Evolutionary conservation across 1,140 invertebrate species (phyloP), one percentile per base, ranked within the genome.

Genomic region (Zophobas atratus): DNA sequence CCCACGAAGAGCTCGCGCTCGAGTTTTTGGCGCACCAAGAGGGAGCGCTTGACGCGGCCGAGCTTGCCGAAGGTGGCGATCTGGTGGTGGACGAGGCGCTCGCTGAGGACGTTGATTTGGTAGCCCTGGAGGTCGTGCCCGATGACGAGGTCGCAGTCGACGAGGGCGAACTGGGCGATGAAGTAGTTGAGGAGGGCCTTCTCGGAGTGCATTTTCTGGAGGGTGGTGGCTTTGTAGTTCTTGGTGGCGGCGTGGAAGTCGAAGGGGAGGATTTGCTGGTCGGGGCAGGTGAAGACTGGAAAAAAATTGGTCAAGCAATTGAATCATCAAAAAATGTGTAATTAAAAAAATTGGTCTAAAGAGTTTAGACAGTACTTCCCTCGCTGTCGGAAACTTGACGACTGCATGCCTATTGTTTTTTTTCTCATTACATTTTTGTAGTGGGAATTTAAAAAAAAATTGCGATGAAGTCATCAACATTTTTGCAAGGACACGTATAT

Each of bases 101-200:
- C 93, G n/a, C 97, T 91, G 0, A 99, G 88, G 2, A 98, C 88
- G 83, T 97, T 95, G 71, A 98, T 90, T 84, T 98, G 96, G 87
- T 95, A 97, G 4, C 93, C 94, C 85, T 93, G 91, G 34, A 97
- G 88, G 87, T 99, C 97, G 85, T 98, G 97, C 1, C 97, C 97
- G 2, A 99, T 92, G 57, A 99, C 91, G 6, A 99, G 86, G 89
- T 99, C 98, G 0, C 98, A 96, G 89, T 99, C 98, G 43, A 96
- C 88, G 84, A 94, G 94, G 83, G 93, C 91, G 77, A 99, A 92
- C 84, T 95, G 94, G 0, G 93, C 92, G 67, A 98, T 87, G 76
- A 98, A 92, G 85, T 92, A 94, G 77, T 93, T 95, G 0, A 99
- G 86, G 1, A 99, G 88, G 49, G 93, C 93, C 78, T 94, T 86